Evolutionary conservation across 2,113 vertebrate genomes (phyloP).

Genomic region (Agapornis roseicollis): DNA sequence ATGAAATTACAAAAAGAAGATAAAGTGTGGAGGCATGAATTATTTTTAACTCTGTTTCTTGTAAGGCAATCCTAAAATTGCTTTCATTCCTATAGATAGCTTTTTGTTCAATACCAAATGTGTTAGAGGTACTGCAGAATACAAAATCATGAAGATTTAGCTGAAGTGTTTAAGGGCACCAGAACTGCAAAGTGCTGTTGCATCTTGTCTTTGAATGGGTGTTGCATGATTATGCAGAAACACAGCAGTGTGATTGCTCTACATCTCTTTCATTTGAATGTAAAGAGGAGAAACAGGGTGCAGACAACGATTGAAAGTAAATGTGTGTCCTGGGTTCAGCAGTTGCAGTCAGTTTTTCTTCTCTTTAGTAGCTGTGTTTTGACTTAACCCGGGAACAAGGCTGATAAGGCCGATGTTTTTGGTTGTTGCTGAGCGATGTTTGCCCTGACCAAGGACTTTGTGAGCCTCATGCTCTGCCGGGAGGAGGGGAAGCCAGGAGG

Average conservation of each 20-base stretch:
- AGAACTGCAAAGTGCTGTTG: background rate
- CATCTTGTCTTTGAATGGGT: background rate
- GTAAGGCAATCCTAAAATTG: background rate
- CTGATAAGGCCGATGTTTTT: too few species aligned
- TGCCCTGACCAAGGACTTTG: too few species aligned
- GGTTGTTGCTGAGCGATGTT: too few species aligned
- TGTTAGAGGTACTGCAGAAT: background rate
- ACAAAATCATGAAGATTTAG: background rate
- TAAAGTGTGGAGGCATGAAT: background rate
- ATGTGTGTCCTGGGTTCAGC: too few species aligned
- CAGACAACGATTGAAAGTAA: background rate
- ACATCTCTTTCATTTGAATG: background rate
- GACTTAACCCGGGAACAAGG: too few species aligned
- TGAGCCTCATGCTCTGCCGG: too few species aligned
- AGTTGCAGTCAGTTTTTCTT: too few species aligned
- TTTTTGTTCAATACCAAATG: background rate
- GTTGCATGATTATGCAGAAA: background rate
- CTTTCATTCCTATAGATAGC: background rate
- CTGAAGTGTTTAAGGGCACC: background rate
- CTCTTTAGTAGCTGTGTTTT: too few species aligned
- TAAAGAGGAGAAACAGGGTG: background rate
- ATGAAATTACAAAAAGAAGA: background rate
- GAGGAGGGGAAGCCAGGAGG: too few species aligned
- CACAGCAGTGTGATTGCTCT: background rate
- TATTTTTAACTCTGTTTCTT: background rate